Percentiles rank a stretch among this genome's conserved stretches.
These are phyloP conservation scores for Notarius quadriscutis DNA, from an alignment of 2,113 vertebrate species.

Conservation along the genomic window DNA sequence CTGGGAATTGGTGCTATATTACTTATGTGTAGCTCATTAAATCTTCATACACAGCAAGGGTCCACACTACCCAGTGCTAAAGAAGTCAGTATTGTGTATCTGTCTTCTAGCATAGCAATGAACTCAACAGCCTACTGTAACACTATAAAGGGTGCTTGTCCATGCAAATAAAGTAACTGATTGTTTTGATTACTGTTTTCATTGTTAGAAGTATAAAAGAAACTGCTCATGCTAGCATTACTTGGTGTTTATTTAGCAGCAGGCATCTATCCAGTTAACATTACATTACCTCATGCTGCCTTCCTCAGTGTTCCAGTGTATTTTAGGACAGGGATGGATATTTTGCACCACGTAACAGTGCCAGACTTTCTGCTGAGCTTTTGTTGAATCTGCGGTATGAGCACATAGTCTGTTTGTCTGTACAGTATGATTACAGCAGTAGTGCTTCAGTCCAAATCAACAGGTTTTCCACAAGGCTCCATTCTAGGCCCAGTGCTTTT, in stretches of 20 bases:
- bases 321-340: too few relatives aligned
- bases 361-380: background rate
- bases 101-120: background rate
- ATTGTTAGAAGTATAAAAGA: background rate
- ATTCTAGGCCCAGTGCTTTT: background rate
- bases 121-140: background rate
- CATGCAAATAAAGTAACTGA: background rate
- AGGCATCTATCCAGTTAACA: background rate
- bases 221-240: background rate
- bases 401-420: background rate
- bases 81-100: background rate
- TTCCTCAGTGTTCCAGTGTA: background rate
- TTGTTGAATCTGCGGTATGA: background rate
- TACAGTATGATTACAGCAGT: background rate
- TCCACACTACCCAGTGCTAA: background rate
- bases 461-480: background rate
- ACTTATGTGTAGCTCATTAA: background rate
- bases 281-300: background rate
- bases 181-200: background rate
- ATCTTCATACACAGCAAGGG: background rate
- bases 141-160: background rate
- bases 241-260: background rate
- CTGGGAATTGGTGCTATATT: too few relatives aligned
- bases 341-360: background rate
- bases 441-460: background rate